phyloP scores from a whole-genome alignment of 2,888 invertebrate species.

The Sialis fuliginosa region DNA sequence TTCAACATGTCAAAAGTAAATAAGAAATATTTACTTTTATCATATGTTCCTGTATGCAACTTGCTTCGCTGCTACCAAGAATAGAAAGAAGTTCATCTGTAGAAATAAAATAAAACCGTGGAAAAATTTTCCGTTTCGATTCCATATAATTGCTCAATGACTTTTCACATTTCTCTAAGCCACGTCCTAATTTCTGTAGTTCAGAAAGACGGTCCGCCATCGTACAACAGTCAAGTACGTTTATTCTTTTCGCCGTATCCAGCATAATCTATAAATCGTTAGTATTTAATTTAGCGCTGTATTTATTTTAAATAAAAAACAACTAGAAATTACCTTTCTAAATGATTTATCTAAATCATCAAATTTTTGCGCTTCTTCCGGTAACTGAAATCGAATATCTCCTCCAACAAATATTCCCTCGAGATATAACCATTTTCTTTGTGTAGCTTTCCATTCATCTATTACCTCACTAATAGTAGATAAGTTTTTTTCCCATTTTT shows the following conservation, averaged over 20 bases:
- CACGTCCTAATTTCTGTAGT: conserved; percentile 50
- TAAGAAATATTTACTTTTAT: conserved; percentile 77
- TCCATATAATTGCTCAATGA: conserved; percentile 81
- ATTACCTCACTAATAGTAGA: conserved; percentile 70
- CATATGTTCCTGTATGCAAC: conserved; percentile 81
- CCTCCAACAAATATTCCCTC: conserved; percentile 86
- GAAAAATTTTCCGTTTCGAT: conserved; percentile 72
- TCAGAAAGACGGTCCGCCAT: conserved; percentile 56
- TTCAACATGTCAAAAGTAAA: too few species aligned
- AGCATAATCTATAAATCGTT: conserved; percentile 51
- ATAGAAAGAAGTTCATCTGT: conserved; percentile 83
- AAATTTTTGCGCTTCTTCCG: conserved; percentile 80
- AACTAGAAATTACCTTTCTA: conserved; percentile 36
- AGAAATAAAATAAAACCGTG: conserved; percentile 85
- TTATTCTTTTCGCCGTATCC: conserved; percentile 62
- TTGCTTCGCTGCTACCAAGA: conserved; percentile 68
- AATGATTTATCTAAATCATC: conserved; percentile 73
- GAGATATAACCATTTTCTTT: conserved; percentile 80
- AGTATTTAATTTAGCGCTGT: neutral
- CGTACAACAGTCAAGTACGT: conserved; percentile 64
- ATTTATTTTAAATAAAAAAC: neutral
- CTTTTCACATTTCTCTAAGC: conserved; percentile 79
- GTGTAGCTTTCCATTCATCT: conserved; percentile 73
- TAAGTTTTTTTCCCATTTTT: conserved; percentile 70
- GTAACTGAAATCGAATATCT: conserved; percentile 71